A percentile compares a stretch with the other conserved stretches of the same genome.
Evolutionary conservation across 2,797 vertebrate genomes (phyloP).

Genomic region (Pempheris klunzingeri): DNA sequence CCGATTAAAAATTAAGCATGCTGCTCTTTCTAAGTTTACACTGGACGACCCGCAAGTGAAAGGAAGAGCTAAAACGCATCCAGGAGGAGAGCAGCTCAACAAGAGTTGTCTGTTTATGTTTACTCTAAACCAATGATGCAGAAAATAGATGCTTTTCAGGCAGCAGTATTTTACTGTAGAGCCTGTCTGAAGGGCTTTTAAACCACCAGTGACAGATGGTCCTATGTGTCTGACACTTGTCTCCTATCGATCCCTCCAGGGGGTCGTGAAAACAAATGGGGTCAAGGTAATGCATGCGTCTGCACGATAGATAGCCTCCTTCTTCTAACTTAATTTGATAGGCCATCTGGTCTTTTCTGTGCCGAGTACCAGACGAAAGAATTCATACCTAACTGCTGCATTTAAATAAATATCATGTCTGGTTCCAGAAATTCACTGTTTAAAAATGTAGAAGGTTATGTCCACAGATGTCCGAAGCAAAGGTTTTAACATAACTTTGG

Average conservation of each 20-base stretch:
- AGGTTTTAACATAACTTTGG: slow-evolving; percentile 32
- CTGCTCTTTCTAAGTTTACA: slow-evolving; percentile 26
- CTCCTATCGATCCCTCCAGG: slow-evolving; percentile 50
- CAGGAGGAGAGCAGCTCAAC: background rate
- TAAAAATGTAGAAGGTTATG: slow-evolving; percentile 15
- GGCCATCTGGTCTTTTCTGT: slow-evolving; percentile 30
- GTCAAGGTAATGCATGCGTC: slow-evolving; percentile 45
- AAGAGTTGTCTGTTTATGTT: slow-evolving; percentile 33
- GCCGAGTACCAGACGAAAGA: background rate
- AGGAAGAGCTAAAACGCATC: slow-evolving; percentile 15
- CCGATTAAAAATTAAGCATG: slow-evolving; percentile 47
- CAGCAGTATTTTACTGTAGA: slow-evolving; percentile 40
- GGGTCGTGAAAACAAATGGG: slow-evolving; percentile 54
- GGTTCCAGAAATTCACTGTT: background rate
- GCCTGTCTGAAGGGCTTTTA: slow-evolving; percentile 62
- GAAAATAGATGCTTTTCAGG: slow-evolving; percentile 57
- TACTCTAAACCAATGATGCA: slow-evolving; percentile 56
- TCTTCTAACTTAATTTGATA: slow-evolving; percentile 9
- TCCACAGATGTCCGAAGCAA: slow-evolving; percentile 2
- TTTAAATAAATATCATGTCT: slow-evolving; percentile 2
- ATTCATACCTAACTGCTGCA: background rate
- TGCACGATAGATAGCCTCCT: background rate
- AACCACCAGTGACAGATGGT: slow-evolving; percentile 57
- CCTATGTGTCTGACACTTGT: slow-evolving; percentile 52
- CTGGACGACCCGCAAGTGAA: background rate